A percentile compares a stretch with the other conserved stretches of the same genome.
Conservation (phyloP, 2,888 invertebrate species). For the Drosophila percnosoma region DNA sequence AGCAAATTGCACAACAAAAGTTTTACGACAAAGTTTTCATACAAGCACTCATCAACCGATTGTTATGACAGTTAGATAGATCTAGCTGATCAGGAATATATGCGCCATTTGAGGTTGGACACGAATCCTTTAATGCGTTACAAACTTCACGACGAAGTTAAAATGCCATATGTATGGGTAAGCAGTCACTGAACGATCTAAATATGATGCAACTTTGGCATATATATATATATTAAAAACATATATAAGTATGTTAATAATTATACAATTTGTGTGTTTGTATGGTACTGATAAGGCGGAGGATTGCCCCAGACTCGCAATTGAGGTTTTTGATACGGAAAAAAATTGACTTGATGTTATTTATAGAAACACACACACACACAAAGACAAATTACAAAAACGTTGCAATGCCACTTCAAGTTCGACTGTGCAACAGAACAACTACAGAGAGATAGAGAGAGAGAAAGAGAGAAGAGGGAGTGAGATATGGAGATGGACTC, state of each 20-base stretch:
- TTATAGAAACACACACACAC: constrained; percentile 18
- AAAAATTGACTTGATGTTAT: constrained; percentile 30
- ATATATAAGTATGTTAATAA: not conserved
- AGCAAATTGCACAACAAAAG: too few relatives aligned
- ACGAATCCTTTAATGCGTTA: not conserved
- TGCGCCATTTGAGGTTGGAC: not conserved
- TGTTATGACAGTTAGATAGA: not conserved
- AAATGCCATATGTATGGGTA: not conserved
- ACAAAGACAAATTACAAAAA: constrained; percentile 18
- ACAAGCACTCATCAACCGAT: not conserved
- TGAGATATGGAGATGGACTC: not conserved
- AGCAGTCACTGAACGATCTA: constrained; percentile 16
- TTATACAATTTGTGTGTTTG: not conserved
- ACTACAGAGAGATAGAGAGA: not conserved
- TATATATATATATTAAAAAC: not conserved
- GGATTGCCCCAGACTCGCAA: constrained; percentile 34
- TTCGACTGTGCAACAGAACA: constrained; percentile 18
- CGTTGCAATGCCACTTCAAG: constrained; percentile 20
- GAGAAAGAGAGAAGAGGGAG: too few relatives aligned
- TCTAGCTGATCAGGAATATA: not conserved
- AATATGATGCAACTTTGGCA: constrained; percentile 25
- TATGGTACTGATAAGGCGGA: constrained; percentile 22
- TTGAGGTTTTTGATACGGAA: constrained; percentile 23
- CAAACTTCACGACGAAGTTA: not conserved
- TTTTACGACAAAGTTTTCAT: not conserved